Evolutionary conservation across 2,113 vertebrate genomes (phyloP).

Genomic region (Potamarius usumacintae): DNA sequence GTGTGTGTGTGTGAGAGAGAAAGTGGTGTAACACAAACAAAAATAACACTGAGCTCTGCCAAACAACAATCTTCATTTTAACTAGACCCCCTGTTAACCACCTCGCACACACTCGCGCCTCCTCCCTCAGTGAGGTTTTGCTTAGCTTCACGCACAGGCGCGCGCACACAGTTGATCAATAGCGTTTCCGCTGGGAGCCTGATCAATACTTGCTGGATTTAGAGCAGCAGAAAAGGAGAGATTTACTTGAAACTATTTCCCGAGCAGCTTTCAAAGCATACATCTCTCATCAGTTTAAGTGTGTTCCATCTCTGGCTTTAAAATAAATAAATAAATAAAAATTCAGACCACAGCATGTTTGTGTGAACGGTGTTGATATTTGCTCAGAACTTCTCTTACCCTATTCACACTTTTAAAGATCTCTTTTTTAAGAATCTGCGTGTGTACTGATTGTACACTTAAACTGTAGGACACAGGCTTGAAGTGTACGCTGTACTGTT

Average conservation of each 20-base stretch:
- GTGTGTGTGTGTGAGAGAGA: conserved; percentile 11
- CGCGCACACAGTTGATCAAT: conserved; percentile 47
- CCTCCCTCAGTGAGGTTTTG: conserved; percentile 39
- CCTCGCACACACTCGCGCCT: conserved; percentile 35
- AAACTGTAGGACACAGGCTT: conserved; percentile 6
- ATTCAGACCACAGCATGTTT: not conserved
- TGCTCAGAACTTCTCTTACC: not conserved
- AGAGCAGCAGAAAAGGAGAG: conserved; percentile 41
- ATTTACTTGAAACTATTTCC: conserved; percentile 55
- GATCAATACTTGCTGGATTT: conserved; percentile 54
- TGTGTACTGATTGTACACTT: conserved; percentile 20
- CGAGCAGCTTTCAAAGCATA: conserved; percentile 14
- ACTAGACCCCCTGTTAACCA: not conserved
- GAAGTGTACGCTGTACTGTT: conserved; percentile 1
- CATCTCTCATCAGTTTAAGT: not conserved
- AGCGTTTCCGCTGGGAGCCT: conserved; percentile 42
- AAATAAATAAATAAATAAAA: not conserved
- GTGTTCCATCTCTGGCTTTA: not conserved
- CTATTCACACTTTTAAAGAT: not conserved
- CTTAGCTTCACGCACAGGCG: conserved; percentile 18
- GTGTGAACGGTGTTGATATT: not conserved
- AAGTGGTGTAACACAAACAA: conserved; percentile 31
- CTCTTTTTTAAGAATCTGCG: not conserved
- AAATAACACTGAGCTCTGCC: conserved; percentile 40
- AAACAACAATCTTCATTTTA: conserved; percentile 52